Evolutionary conservation across 23 tunicate species (phyloP), one percentile per base, ranked within the genome.

Genomic region (Ciona savignyi): DNA sequence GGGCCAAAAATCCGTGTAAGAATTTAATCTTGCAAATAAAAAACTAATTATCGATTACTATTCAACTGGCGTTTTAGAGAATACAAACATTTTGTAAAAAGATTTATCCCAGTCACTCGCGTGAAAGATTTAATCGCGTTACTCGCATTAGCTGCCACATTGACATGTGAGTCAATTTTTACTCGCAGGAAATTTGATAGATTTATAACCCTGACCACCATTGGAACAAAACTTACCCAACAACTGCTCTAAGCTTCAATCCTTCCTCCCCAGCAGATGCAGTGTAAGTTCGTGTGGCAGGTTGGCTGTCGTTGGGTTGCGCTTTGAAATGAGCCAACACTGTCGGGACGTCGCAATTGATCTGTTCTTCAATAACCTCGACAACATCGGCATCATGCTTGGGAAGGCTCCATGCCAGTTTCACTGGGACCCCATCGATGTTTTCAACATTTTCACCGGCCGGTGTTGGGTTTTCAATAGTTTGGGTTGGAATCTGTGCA

Each of bases 261-360:
- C 91, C 91, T 67, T 91, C 88, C 35, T 91, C 80, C 9, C 91
- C 91, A 29, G 35, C 25, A 15, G 80, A 78, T 9, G 97, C 82
- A 1, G 86, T 84, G 62, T 79, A 91, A 6, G 81, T 74, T 0
- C 84, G 67, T 24, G 35, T 26, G 0, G 91, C 82, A 25, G 70
- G 70, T 63, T 83, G 68, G 21, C 67, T 71, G 29, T 62, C 25
- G 34, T 76, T 33, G 25, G 64, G 60, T 11, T 21, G 32, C 0
- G 86, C 63, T 28, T 61, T 9, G 78, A 75, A 91, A 72, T 84
- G 87, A 11, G 86, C 79, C 25, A 89, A 29, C 68, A 73, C 96
- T 21, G 66, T 32, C 25, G 96, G 96, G 6, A 4, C 6, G n/a
- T 68, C 35, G 27, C 23, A 27, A 6, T 11, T 4, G 23, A 23